Conservation (phyloP, 2,113 vertebrate species). For the Nestor notabilis region DNA sequence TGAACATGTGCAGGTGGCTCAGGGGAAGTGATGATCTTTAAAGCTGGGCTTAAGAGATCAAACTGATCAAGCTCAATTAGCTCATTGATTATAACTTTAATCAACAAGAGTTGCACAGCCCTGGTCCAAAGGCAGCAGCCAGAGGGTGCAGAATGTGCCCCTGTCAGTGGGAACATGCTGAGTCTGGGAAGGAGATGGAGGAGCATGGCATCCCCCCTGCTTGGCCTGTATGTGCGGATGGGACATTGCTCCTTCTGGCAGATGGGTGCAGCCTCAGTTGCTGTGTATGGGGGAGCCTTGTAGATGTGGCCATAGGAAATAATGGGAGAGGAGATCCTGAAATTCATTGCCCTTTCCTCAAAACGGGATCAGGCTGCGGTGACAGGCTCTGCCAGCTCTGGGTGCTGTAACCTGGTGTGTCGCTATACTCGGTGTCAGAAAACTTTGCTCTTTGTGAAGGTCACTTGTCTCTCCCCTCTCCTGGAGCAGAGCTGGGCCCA, state of each 20-base stretch:
- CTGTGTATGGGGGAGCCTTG: not conserved
- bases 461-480: not conserved
- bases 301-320: not conserved
- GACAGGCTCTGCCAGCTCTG: not conserved
- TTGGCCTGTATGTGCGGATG: fast-evolving
- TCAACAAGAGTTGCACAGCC: not conserved
- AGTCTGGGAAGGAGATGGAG: not conserved
- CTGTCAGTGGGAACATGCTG: fast-evolving
- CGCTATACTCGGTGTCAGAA: fast-evolving
- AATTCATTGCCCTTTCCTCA: not conserved
- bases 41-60: not conserved
- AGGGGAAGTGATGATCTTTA: not conserved
- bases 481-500: fast-evolving
- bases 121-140: fast-evolving
- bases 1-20: not conserved
- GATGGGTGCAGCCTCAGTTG: not conserved
- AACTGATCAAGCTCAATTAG: not conserved
- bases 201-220: not conserved
- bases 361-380: not conserved
- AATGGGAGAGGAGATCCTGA: not conserved
- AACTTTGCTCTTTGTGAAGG: not conserved
- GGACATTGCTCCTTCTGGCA: fast-evolving
- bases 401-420: fast-evolving
- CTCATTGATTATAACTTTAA: not conserved
- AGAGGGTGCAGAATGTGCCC: fast-evolving